phyloP scores from a whole-genome alignment of 2,113 vertebrate genomes.

The Rhabdomys dilectus region DNA sequence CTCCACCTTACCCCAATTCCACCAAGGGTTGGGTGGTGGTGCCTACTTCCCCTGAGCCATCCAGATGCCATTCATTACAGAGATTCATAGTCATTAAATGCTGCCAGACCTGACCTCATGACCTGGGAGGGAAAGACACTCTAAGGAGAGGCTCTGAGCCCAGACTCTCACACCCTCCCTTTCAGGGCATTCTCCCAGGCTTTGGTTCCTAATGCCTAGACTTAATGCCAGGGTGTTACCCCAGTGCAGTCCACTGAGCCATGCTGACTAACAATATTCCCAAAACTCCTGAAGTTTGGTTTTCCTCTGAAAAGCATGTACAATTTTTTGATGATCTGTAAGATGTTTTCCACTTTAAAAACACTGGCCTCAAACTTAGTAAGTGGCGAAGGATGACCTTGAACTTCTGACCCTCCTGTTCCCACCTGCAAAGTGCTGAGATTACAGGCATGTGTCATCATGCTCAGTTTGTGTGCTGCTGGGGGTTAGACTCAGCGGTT shows the following conservation, averaged over 20 bases:
- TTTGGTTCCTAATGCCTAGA: neutral
- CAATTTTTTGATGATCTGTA: neutral
- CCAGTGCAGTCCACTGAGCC: neutral
- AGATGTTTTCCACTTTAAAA: neutral
- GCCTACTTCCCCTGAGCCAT: neutral
- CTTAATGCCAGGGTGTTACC: slow-evolving; percentile 53
- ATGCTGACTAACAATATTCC: slow-evolving; percentile 26
- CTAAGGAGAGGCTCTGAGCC: neutral
- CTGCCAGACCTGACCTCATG: slow-evolving; percentile 67
- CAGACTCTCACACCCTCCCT: neutral
- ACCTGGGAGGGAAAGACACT: slow-evolving; percentile 58
- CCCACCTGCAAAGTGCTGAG: neutral
- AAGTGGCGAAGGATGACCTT: neutral
- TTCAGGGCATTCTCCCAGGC: neutral
- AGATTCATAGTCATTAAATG: slow-evolving; percentile 53
- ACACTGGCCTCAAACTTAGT: neutral
- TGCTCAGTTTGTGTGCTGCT: neutral
- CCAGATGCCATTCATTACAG: slow-evolving; percentile 50
- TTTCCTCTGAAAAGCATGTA: slow-evolving; percentile 56
- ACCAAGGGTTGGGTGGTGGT: neutral
- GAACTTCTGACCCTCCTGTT: neutral
- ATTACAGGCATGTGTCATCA: neutral
- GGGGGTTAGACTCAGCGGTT: neutral
- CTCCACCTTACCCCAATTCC: neutral
- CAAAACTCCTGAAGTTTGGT: neutral